Percentiles rank a stretch among this genome's conserved stretches.
These are phyloP conservation scores for Macropis europaea DNA, from an alignment of 2,888 invertebrate species.

Conservation along the genomic window DNA sequence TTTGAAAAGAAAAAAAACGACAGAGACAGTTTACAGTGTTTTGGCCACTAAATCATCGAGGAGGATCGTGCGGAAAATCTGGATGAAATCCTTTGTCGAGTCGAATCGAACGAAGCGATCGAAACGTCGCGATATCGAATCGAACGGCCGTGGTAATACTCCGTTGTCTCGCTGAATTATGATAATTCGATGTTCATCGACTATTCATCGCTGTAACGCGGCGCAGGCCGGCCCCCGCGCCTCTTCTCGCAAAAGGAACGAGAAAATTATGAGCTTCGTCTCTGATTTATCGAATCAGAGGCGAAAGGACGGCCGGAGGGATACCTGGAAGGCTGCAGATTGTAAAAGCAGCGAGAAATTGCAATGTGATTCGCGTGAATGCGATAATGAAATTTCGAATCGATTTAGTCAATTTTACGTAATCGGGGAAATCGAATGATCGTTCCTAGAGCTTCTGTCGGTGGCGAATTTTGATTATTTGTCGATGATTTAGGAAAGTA, in stretches of 20 bases:
- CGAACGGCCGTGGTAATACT: background rate
- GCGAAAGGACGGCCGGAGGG: background rate
- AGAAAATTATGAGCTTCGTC: background rate
- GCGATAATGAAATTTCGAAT: too few species aligned
- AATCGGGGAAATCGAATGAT: too few species aligned
- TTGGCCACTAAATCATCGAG: background rate
- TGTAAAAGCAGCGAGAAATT: background rate
- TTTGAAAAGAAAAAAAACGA: background rate
- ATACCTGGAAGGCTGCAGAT: too few species aligned
- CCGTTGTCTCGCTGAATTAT: conserved; percentile 12
- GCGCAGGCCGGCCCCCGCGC: background rate
- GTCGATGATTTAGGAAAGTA: too few species aligned
- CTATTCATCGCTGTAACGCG: conserved; percentile 5
- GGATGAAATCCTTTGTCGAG: background rate
- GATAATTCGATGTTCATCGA: conserved; percentile 27
- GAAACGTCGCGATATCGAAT: background rate
- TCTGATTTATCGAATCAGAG: background rate
- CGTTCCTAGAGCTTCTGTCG: too few species aligned
- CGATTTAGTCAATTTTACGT: too few species aligned
- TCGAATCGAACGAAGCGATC: background rate
- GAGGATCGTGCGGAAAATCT: background rate
- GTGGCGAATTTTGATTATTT: too few species aligned
- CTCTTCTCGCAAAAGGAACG: background rate
- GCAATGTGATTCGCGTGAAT: background rate
- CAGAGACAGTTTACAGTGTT: background rate